Evolutionary conservation across 2,888 invertebrate genomes (phyloP).

Genomic region (Tetropium fuscum): DNA sequence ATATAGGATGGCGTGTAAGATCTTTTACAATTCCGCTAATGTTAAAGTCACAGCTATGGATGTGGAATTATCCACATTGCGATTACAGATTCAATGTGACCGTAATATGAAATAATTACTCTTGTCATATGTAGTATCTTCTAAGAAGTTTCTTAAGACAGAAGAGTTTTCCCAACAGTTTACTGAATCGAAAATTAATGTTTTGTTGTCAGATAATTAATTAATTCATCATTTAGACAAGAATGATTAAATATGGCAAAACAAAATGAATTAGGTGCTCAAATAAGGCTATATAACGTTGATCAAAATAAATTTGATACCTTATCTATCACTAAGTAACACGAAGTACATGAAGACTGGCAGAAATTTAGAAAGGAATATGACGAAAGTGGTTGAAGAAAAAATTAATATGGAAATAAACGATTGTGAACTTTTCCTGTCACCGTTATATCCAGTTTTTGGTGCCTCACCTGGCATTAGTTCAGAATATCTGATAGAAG

Average conservation of each 20-base stretch:
- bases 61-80: too few species aligned
- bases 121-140: conserved; percentile 28
- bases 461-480: conserved; percentile 21
- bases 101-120: too few species aligned
- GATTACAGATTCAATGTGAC: too few species aligned
- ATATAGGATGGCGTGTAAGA: too few species aligned
- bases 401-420: conserved; percentile 1
- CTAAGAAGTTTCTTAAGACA: not conserved
- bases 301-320: not conserved
- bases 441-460: conserved; percentile 5
- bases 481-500: conserved; percentile 15
- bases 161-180: conserved; percentile 1
- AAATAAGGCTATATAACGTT: not conserved
- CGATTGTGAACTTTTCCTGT: conserved; percentile 9
- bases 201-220: not conserved
- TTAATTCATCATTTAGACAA: conserved; percentile 2
- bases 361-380: conserved; percentile 13
- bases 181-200: not conserved
- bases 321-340: conserved; percentile 17
- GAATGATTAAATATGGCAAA: not conserved
- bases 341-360: conserved; percentile 22
- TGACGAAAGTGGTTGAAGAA: conserved; percentile 1
- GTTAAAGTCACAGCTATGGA: too few species aligned
- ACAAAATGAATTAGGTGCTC: not conserved
- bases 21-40: too few species aligned